Percentiles rank a stretch among this genome's conserved stretches.
Conservation (phyloP, 2,113 vertebrate genomes). For the Pteronura brasiliensis region DNA sequence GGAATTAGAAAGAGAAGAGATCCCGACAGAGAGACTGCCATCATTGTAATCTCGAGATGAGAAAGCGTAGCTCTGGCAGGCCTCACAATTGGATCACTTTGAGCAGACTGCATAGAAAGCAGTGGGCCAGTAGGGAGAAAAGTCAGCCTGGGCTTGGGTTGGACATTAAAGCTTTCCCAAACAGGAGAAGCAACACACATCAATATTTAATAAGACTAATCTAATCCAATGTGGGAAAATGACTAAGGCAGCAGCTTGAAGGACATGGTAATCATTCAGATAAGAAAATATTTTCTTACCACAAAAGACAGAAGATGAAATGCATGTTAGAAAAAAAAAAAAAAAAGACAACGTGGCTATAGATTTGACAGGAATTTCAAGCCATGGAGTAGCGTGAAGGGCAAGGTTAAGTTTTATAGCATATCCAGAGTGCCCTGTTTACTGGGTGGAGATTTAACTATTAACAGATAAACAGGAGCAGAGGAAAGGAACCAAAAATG, state of each 20-base stretch:
- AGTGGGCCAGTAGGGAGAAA: neutral
- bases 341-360: neutral
- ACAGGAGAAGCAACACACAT: neutral
- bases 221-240: neutral
- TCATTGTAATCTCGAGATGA: neutral
- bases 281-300: neutral
- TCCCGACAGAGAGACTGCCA: neutral
- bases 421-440: neutral
- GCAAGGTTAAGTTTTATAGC: neutral
- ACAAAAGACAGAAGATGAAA: neutral
- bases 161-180: neutral
- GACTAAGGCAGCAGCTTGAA: neutral
- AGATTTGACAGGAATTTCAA: neutral
- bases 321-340: neutral
- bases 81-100: rapidly evolving
- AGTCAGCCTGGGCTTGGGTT: neutral
- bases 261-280: neutral
- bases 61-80: neutral
- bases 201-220: neutral
- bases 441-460: neutral
- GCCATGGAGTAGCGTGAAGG: neutral
- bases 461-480: neutral
- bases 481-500: neutral
- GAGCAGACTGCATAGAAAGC: rapidly evolving
- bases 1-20: neutral